Conservation (phyloP, 2,797 vertebrate species). For the Borostomias antarcticus region DNA sequence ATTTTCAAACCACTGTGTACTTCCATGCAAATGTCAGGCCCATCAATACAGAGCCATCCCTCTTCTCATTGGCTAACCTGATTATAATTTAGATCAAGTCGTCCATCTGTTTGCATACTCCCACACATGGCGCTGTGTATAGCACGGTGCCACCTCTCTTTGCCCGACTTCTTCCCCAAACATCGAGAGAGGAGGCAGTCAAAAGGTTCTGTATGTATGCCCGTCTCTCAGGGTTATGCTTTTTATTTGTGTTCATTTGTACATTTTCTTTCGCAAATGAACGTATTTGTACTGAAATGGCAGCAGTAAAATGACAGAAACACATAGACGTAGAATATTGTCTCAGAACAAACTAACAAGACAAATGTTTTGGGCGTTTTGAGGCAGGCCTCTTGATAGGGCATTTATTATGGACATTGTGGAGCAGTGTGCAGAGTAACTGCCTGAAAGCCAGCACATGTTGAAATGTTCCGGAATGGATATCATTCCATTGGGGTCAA, state of each 20-base stretch:
- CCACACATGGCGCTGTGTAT: constrained; percentile 43
- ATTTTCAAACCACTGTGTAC: constrained; percentile 45
- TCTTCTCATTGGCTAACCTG: constrained; percentile 66
- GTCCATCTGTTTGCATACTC: constrained; percentile 68
- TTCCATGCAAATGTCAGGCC: constrained; percentile 61
- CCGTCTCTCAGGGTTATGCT: constrained; percentile 34
- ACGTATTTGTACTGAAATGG: constrained; percentile 36
- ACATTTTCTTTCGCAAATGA: constrained; percentile 28
- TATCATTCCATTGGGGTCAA: no score
- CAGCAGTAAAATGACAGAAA: constrained; percentile 24
- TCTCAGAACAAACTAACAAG: constrained; percentile 23
- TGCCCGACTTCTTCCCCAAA: constrained; percentile 30
- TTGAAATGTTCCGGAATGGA: constrained; percentile 11
- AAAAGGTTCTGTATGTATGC: constrained; percentile 32
- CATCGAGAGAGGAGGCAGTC: constrained; percentile 28
- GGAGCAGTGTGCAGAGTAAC: constrained; percentile 3
- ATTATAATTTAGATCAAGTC: constrained; percentile 68
- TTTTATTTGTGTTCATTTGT: constrained; percentile 45
- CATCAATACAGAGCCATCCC: constrained; percentile 56
- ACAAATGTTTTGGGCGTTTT: constrained; percentile 11
- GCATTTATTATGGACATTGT: constrained; percentile 4
- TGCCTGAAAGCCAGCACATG: constrained; percentile 11
- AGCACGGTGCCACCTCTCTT: constrained; percentile 41
- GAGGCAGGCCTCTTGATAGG: constrained; percentile 5
- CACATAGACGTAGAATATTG: constrained; percentile 9